Conservation (phyloP, 2,113 vertebrate species). For the Amia ocellicauda region DNA sequence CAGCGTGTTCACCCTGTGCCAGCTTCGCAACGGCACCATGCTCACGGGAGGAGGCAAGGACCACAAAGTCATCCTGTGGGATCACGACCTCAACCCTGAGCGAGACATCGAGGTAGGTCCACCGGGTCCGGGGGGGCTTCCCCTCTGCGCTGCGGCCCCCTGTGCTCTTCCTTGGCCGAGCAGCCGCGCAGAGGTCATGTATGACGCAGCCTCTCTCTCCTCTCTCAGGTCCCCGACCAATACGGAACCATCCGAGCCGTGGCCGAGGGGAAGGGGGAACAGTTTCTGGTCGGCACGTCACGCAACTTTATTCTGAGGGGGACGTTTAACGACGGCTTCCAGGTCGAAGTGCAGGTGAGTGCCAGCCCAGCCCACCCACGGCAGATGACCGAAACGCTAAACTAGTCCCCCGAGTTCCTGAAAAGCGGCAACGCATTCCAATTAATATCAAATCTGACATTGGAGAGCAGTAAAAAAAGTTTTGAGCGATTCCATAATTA, state of each 20-base stretch:
- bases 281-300: constrained; percentile 92
- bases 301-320: constrained; percentile 91
- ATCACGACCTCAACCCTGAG: constrained; percentile 85
- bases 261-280: constrained; percentile 88
- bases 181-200: no score
- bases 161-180: no score
- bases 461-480: not conserved
- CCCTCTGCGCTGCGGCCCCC: no score
- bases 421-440: not conserved
- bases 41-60: constrained; percentile 94
- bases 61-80: constrained; percentile 89
- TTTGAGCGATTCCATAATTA: constrained; percentile 2
- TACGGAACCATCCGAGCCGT: constrained; percentile 92
- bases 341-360: constrained; percentile 90
- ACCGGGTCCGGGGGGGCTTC: no score
- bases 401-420: no score
- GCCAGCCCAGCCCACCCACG: no score
- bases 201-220: not conserved
- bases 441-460: not conserved
- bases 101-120: constrained; percentile 87
- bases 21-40: constrained; percentile 88
- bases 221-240: constrained; percentile 85
- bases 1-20: constrained; percentile 94
- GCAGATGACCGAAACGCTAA: no score
- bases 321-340: constrained; percentile 91